A percentile compares a stretch with the other conserved stretches of the same genome.
Conservation (phyloP, 2,797 vertebrate genomes). For the Schizopygopsis malacanthus region DNA sequence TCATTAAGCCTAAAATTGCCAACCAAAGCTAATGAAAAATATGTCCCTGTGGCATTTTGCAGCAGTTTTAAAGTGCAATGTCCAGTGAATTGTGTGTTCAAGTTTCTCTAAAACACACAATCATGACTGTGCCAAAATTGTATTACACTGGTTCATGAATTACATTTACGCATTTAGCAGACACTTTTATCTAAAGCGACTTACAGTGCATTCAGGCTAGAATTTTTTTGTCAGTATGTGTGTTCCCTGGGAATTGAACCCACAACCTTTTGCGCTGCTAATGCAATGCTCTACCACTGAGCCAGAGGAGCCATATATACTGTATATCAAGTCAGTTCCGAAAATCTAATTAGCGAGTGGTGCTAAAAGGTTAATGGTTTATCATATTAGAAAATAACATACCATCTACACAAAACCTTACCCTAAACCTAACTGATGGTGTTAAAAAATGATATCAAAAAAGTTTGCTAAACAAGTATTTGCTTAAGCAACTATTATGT, state of each 20-base stretch:
- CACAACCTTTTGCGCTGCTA: no score
- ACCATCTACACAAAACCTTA: not conserved
- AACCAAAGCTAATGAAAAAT: not conserved
- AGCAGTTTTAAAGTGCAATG: not conserved
- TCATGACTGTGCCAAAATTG: no score
- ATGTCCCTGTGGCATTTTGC: not conserved
- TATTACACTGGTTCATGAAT: no score
- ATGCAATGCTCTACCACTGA: no score
- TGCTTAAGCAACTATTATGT: not conserved
- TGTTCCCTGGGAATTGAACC: no score
- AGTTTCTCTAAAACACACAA: no score
- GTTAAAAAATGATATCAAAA: not conserved
- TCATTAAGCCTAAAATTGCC: not conserved
- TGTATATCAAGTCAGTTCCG: not conserved
- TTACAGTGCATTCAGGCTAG: no score
- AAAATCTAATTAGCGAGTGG: not conserved
- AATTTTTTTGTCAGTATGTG: no score
- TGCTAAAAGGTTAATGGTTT: not conserved
- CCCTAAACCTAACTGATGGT: not conserved
- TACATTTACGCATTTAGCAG: no score
- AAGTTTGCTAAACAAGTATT: not conserved
- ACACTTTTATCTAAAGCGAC: no score
- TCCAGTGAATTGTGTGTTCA: not conserved
- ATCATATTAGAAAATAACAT: not conserved
- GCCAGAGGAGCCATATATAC: no score